Evolutionary conservation across 2,888 invertebrate genomes (phyloP), one percentile per base, ranked within the genome.

Genomic region (Muscina levida): DNA sequence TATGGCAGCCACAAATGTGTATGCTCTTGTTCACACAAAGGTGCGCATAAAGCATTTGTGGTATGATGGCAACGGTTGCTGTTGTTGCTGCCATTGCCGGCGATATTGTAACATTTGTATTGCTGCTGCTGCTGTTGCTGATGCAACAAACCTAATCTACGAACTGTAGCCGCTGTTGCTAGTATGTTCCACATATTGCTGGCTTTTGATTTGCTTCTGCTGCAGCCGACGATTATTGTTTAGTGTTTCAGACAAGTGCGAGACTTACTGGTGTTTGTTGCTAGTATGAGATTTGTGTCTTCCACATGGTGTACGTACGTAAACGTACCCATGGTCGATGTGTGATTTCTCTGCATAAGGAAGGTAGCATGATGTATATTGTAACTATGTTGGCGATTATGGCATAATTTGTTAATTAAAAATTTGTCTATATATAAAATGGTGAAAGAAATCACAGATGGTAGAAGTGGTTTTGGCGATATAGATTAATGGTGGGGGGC

Each of bases 31-130:
- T 77, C 79, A 75, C 74, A 74, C 72, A 78, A 65, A 81, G 82
- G 79, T 83, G 83, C 83, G 82, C 83, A 78, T 83, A 75, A 80
- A 83, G 78, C 82, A 83, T 83, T 83, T 83, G 80, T 72, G 82
- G 83, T 76, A 79, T 79, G 76, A 79, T 65, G 76, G 79, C 79
- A 76, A 79, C 79, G 72, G 76, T 79, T 79, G 79, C 48, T 19
- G 19, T 6, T 10, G 76, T 79, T 79, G 79, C 48, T 19, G 19
- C 19, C 19, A 8, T 17, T 19, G 5, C 19, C 17, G 72, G 75
- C 8, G 31, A 31, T 31, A 8, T 31, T 31, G 31, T 31, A 5
- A 31, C 31, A 31, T 31, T 31, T 31, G n/a, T n/a, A 31, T 72
- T 79, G 68, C 53, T 68, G 24, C 39, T 56, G 53, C 15, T 39